Percentiles rank a stretch among this genome's conserved stretches.
phyloP scores from a whole-genome alignment of 2,113 vertebrate genomes.

The Parotia lawesii region DNA sequence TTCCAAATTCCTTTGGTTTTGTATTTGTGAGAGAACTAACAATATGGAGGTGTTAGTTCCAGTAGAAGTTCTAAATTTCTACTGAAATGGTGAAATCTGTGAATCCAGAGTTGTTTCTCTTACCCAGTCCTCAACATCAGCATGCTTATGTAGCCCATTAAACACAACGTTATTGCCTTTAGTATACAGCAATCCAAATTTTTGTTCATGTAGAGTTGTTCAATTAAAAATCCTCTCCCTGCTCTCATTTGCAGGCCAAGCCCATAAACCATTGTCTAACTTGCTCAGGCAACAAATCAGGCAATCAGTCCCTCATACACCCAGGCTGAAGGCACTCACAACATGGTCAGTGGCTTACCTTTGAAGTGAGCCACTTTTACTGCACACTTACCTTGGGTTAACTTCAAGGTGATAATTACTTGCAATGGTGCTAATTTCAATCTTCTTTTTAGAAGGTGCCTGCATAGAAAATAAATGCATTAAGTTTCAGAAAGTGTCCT shows the following conservation, averaged over 20 bases:
- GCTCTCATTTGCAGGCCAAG: not conserved
- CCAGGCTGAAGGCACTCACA: not conserved
- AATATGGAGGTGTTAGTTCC: not conserved
- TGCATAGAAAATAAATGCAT: constrained; percentile 37
- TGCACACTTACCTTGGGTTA: constrained; percentile 84
- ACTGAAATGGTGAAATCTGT: not conserved
- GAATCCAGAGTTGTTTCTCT: not conserved
- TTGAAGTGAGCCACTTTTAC: not conserved
- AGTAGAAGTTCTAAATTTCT: not conserved
- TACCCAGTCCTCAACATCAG: not conserved
- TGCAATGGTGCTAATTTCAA: constrained; percentile 97
- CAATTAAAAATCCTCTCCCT: not conserved
- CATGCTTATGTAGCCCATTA: not conserved
- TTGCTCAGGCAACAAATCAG: not conserved
- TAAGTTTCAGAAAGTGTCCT: not conserved
- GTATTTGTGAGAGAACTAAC: not conserved
- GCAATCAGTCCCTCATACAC: not conserved
- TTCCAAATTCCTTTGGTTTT: not conserved
- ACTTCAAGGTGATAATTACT: constrained; percentile 99
- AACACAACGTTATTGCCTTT: not conserved
- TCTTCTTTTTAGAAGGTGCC: constrained; percentile 98
- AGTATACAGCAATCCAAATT: not conserved
- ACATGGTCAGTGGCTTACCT: not conserved
- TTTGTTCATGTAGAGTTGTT: not conserved
- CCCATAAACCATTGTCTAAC: not conserved